Conservation (phyloP, 2,113 vertebrate species). For the Leucoraja erinaceus region DNA sequence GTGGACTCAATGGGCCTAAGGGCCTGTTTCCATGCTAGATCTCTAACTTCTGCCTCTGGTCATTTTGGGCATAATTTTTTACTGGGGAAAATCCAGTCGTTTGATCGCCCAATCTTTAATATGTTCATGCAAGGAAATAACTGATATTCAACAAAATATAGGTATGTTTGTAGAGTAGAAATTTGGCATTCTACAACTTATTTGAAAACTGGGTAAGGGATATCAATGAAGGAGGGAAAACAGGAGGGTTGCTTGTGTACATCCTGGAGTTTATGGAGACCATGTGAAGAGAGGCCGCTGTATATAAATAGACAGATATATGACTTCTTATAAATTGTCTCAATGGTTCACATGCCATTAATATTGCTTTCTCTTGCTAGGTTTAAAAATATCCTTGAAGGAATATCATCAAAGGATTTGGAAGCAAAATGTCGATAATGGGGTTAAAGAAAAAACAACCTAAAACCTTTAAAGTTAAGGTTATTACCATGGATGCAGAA, state of each 20-base stretch:
- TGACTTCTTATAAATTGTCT: not conserved
- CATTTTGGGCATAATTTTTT: not conserved
- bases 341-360: not conserved
- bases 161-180: not conserved
- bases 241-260: not conserved
- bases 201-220: not conserved
- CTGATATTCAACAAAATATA: not conserved
- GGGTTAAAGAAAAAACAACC: slow-evolving; percentile 84
- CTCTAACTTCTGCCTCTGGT: not conserved
- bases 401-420: not conserved
- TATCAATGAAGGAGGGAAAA: not conserved
- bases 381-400: not conserved
- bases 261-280: not conserved
- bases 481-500: slow-evolving; percentile 83
- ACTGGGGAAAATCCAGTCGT: too few relatives aligned
- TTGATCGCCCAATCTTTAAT: not conserved
- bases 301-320: not conserved
- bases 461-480: slow-evolving; percentile 86
- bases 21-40: not conserved
- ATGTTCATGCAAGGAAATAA: not conserved
- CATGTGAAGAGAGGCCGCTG: not conserved
- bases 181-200: not conserved
- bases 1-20: too few relatives aligned
- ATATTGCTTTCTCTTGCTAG: not conserved
- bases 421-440: slow-evolving; percentile 71